phyloP scores from a whole-genome alignment of 2,113 vertebrate species.

The Neogale vison region DNA sequence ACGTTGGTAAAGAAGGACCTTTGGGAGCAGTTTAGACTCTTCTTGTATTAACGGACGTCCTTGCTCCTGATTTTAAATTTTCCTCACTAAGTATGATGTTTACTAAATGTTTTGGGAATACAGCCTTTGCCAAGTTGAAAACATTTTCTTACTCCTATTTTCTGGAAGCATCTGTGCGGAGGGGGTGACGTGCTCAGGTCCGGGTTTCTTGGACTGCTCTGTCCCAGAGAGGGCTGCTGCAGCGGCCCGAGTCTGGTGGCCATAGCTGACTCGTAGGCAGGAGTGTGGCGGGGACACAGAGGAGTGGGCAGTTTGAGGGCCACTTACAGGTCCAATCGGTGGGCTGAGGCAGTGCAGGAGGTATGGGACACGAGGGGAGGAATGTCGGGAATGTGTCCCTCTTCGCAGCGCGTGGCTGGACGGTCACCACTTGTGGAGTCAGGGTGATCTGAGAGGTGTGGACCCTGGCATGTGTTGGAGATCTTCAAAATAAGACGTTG shows the following conservation, averaged over 20 bases:
- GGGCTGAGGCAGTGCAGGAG: neutral
- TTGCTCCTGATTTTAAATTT: neutral
- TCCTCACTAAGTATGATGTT: neutral
- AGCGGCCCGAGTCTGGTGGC: fast-evolving
- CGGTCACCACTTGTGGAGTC: fast-evolving
- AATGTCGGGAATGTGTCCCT: fast-evolving
- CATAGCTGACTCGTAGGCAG: neutral
- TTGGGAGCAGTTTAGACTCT: neutral
- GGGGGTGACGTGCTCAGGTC: too few relatives aligned
- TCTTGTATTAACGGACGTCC: neutral
- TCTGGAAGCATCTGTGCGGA: neutral
- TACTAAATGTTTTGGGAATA: neutral
- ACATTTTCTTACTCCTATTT: neutral
- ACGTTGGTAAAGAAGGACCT: neutral
- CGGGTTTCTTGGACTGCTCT: fast-evolving
- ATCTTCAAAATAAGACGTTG: neutral
- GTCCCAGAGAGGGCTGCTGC: neutral
- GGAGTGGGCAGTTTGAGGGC: neutral
- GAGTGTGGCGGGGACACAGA: neutral
- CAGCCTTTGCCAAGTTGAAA: neutral
- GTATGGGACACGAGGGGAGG: too few relatives aligned
- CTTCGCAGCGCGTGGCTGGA: fast-evolving
- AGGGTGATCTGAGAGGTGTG: fast-evolving
- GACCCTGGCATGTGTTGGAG: neutral
- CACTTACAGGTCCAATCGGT: fast-evolving